phyloP scores from a whole-genome alignment of 2,888 invertebrate species.

The Pyrrhosoma nymphula region DNA sequence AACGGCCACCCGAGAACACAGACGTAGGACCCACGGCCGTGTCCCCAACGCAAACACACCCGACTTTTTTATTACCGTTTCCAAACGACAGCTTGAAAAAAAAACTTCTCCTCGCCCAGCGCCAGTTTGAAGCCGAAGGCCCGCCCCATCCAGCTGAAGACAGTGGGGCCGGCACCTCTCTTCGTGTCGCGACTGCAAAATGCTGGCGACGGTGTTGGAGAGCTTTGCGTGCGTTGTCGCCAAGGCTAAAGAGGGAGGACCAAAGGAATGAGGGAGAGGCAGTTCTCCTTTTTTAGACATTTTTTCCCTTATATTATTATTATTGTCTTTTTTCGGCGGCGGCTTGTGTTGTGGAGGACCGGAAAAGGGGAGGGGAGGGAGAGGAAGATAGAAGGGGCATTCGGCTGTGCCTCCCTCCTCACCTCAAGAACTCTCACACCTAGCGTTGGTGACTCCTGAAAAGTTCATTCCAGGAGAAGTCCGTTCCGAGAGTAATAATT shows the following conservation, averaged over 20 bases:
- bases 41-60: too few species aligned
- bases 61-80: too few species aligned
- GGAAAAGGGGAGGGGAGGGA: background rate
- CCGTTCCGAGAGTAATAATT: too few species aligned
- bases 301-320: too few species aligned
- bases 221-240: constrained; percentile 57
- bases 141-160: too few species aligned
- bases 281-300: background rate
- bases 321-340: background rate
- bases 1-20: too few species aligned
- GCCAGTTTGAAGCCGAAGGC: too few species aligned
- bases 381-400: background rate
- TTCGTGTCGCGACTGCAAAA: constrained; percentile 10
- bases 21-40: too few species aligned
- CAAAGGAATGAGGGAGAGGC: background rate
- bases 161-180: background rate
- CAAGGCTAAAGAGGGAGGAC: constrained; percentile 37
- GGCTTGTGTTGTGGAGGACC: background rate
- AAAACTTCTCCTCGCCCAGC: too few species aligned
- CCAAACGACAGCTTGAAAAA: too few species aligned
- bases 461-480: too few species aligned
- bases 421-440: background rate
- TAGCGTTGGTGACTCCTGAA: too few species aligned
- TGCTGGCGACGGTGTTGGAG: background rate
- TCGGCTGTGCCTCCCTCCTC: background rate